phyloP scores from a whole-genome alignment of 2,113 vertebrate species.

The Platycercus adscitus region DNA sequence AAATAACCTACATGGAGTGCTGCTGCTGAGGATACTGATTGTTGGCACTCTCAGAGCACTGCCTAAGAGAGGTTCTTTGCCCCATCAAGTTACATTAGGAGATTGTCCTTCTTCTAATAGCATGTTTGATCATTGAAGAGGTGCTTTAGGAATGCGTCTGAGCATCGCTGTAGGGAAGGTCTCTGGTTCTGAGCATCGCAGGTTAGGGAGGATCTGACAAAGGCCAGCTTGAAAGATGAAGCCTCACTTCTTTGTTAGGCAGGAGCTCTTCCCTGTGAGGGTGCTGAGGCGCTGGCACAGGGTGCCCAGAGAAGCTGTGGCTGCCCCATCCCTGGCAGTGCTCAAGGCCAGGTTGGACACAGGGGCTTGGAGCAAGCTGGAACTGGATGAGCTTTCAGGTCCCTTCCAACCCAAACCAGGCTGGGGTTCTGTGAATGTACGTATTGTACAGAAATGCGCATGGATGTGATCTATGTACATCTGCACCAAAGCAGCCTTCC shows the following conservation, averaged over 20 bases:
- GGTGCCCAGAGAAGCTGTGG: not conserved
- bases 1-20: not conserved
- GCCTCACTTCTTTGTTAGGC: not conserved
- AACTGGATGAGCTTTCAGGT: not conserved
- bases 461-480: too few relatives aligned
- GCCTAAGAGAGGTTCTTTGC: not conserved
- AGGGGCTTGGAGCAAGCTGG: too few relatives aligned
- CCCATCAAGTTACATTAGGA: not conserved
- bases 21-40: not conserved
- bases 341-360: too few relatives aligned
- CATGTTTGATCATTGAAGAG: fast-evolving
- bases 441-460: not conserved
- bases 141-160: not conserved
- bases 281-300: not conserved
- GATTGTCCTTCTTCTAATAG: fast-evolving
- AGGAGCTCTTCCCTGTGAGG: not conserved
- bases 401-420: not conserved
- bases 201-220: not conserved
- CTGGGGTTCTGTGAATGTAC: too few relatives aligned
- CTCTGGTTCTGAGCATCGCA: not conserved
- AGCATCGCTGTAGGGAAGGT: not conserved
- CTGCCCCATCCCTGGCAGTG: too few relatives aligned
- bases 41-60: fast-evolving
- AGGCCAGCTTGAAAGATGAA: not conserved
- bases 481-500: not conserved